phyloP scores from a whole-genome alignment of 2,113 vertebrate species.

The Geococcyx californianus region DNA sequence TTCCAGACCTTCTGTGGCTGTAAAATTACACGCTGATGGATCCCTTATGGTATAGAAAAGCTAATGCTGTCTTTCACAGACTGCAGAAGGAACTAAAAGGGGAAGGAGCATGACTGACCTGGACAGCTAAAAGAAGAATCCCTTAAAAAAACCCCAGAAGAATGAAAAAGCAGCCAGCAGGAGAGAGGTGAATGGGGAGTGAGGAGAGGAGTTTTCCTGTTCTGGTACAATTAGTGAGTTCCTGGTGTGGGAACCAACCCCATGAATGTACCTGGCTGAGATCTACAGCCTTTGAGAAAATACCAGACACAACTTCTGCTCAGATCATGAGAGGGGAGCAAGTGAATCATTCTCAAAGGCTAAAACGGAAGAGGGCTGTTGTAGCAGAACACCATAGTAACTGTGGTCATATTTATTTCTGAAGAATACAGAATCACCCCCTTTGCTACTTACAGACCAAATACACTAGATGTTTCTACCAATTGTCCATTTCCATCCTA shows the following conservation, averaged over 20 bases:
- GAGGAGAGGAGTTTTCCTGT: neutral
- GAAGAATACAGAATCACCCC: neutral
- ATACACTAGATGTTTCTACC: neutral
- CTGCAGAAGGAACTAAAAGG: neutral
- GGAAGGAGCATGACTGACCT: neutral
- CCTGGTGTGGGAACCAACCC: neutral
- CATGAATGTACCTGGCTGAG: neutral
- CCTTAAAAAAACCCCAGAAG: neutral
- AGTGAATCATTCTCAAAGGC: neutral
- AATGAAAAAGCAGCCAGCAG: neutral
- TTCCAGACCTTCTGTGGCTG: constrained; percentile 46
- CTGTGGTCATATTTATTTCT: neutral
- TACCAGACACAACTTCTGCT: neutral
- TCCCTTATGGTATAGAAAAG: constrained; percentile 38
- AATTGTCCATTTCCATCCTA: neutral
- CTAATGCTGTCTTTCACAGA: constrained; percentile 9
- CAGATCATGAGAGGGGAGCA: neutral
- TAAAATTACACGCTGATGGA: constrained; percentile 13
- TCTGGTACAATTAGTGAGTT: neutral
- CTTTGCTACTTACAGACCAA: neutral
- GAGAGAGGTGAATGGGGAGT: neutral
- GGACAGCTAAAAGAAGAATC: constrained; percentile 34
- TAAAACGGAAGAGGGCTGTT: neutral
- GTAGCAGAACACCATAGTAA: neutral
- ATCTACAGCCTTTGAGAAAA: neutral